Evolutionary conservation across 2,888 invertebrate genomes (phyloP), one percentile per base, ranked within the genome.

Genomic region (Laspeyria flexula): DNA sequence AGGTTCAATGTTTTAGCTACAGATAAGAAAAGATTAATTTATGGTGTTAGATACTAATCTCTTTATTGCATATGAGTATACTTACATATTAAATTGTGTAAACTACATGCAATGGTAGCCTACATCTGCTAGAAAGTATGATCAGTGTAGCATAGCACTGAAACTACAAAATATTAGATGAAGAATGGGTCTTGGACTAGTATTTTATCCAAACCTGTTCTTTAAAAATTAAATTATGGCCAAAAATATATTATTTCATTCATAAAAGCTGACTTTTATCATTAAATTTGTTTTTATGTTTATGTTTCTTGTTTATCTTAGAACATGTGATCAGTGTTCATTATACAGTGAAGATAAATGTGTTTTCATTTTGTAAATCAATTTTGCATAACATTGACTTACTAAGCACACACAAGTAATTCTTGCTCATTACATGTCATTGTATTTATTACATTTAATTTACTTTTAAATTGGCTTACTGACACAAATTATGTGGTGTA

Each of bases 61-160:
- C 35, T 60, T 55, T 60, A 71, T 75, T 60, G 53, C 57, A 55
- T 55, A 40, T 49, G 46, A 60, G 51, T 51, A 40, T 42, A 41
- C 34, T 55, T 43, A 64, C 47, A 44, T 47, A 52, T 59, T 53
- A 60, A 30, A 71, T 73, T 73, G 65, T 73, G 65, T 54, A 64
- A 73, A 71, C 48, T 45, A 63, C 33, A 50, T 54, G 55, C 45
- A 64, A 60, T 65, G 48, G 50, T 66, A 79, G 70, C 71, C 78
- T 76, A 78, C 72, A 68, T 77, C 46, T 60, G 29, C 55, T 79
- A 83, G 82, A 84, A 84, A 84, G 81, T 83, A 71, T 74, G 70
- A 42, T 44, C 78, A 80, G 55, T 50, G 47, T 75, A 53, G 43
- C 64, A 54, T 60, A 29, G 18, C 43, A 55, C 40, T 16, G 48